phyloP scores from a whole-genome alignment of 2,888 invertebrate species.

The Amphipoea lucens region DNA sequence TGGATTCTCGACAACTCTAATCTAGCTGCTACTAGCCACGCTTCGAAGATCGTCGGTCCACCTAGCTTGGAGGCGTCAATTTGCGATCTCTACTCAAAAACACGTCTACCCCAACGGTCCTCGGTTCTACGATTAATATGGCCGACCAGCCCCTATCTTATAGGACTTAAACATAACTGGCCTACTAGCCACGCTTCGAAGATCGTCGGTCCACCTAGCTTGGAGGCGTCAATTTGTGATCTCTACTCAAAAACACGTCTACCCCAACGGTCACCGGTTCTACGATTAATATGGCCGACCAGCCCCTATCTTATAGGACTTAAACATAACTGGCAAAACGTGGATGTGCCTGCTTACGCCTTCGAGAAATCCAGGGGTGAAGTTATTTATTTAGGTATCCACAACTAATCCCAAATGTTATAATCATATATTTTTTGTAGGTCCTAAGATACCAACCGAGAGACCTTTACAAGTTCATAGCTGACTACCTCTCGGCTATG shows the following conservation, averaged over 20 bases:
- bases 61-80: background rate
- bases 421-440: constrained; percentile 63
- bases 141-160: background rate
- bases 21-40: background rate
- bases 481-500: constrained; percentile 92
- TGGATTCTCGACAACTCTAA: background rate
- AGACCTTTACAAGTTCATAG: constrained; percentile 92
- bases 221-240: background rate
- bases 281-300: background rate
- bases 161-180: background rate
- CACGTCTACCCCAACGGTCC: background rate
- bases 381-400: background rate
- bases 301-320: background rate
- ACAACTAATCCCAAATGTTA: background rate
- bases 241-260: background rate
- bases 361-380: background rate
- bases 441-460: constrained; percentile 92
- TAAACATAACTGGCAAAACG: background rate
- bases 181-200: background rate
- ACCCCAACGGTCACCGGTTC: background rate
- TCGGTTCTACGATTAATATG: background rate
- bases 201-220: background rate
- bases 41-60: background rate
- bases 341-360: background rate
- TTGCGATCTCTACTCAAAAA: background rate